Evolutionary conservation across 2,888 invertebrate species (phyloP), one percentile per base, ranked within the genome.

Genomic region (Calliphora vomitoria): DNA sequence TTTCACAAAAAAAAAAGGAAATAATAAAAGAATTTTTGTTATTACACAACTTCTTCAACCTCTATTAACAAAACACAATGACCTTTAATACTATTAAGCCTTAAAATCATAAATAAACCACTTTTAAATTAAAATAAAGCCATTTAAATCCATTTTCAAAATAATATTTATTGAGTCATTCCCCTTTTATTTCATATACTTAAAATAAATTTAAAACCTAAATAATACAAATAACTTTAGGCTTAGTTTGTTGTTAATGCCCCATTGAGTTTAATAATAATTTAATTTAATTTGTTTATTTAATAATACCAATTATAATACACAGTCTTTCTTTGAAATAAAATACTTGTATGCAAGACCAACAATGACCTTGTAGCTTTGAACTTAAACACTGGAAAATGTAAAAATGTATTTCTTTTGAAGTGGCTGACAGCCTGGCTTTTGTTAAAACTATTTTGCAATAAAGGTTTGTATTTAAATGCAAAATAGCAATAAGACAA

Each of bases 311-410:
- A 35, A 71, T 58, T 35, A 58, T 55, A 38, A 31, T 38, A 11
- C 10, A 58, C 4, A 50, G 13, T 60, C 15, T 60, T 60, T 60
- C 31, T 60, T 35, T 60, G 5, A 15, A 20, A 62, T n/a, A 15
- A 15, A 31, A 6, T n/a, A 55, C 3, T 55, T 55, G 15, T 41
- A 64, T 44, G 47, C 35, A 44, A 66, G 18, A 13, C 47, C 25
- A 58, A 50, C 72, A 74, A 75, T 68, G 69, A 80, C 85, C 85
- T 85, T 80, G 85, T 71, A 47, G 41, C 44, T 69, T 75, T 85
- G 60, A 85, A 80, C 80, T 75, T 85, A 80, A 64, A 35, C 18
- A 71, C 44, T 79, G 15, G 58, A 83, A 53, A 78, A 41, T 74
- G 20, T 0, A 47, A n/a, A 50, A 50, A n/a, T n/a, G n/a, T n/a